Base-by-base conservation (phyloP, 2,888 invertebrate genomes). In the Thyatira batis region DNA sequence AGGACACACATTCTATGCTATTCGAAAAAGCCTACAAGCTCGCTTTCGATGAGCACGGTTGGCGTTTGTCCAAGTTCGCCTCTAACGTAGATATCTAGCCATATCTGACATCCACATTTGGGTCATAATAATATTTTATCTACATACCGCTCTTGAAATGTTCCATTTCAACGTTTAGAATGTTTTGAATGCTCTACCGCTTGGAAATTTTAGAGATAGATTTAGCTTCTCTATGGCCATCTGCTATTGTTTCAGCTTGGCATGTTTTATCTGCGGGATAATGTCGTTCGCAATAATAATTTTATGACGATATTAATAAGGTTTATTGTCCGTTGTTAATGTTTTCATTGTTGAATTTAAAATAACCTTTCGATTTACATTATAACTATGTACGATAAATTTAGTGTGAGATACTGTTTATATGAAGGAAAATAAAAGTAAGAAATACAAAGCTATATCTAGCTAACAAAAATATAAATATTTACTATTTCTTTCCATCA, bases 61-160 rank as follows among this genome's bases (percentile, higher is more conserved):
- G 85, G 85, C 82, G 57, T 48, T 48, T 46, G 48, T 74, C 85
- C 85, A 85, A 81, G 65, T 71, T 69, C 61, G 60, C 58, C 61
- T 64, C 62, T 77, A 76, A 78, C 67, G 76, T 72, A 68, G 73
- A 65, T 76, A 72, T 67, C 70, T 69, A 73, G 63, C 60, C 71
- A 60, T 66, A 69, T 69, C 77, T 73, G 74, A 77, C 72, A 73
- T 73, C 61, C 73, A 70, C 73, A 82, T 82, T 82, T 79, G 67
- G 81, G 80, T 82, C 82, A 79, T 77, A 82, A 78, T 80, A 75
- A 79, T 80, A 80, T 80, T 82, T 80, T 80, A 79, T 80, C 77
- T 68, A 69, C 52, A 61, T 57, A 63, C 66, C 60, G 58, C 60
- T 58, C 70, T 67, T 69, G 67, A 66, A 73, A 69, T 51, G 54